Conservation (phyloP, 64 coral and sea anemone species). For the Stichodactyla mertensii region DNA sequence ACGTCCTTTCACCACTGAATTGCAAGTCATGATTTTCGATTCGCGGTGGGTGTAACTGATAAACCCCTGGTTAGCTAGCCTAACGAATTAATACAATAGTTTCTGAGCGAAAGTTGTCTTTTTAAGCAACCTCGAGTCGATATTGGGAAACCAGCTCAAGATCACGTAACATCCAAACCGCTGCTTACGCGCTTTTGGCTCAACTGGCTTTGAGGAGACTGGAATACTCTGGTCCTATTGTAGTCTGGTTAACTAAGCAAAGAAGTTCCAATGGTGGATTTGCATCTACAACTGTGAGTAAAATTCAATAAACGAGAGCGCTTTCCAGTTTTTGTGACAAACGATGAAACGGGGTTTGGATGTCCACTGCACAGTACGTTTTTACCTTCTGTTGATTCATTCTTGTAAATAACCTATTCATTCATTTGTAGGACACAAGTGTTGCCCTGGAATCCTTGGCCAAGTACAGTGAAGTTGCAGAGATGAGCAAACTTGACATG, state of each 20-base stretch:
- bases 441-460: slow-evolving; percentile 86
- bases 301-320: not conserved
- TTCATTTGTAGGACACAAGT: slow-evolving; percentile 59
- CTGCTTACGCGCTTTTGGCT: slow-evolving; percentile 63
- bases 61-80: not conserved
- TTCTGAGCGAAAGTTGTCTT: too few species aligned
- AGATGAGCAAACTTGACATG: slow-evolving; percentile 25
- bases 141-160: slow-evolving; percentile 57
- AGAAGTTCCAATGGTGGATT: slow-evolving; percentile 51
- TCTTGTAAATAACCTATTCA: not conserved
- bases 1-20: too few species aligned
- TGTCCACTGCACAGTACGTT: too few species aligned
- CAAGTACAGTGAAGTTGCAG: slow-evolving; percentile 62
- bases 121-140: slow-evolving; percentile 46
- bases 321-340: too few species aligned
- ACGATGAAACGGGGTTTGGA: too few species aligned
- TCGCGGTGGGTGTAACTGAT: too few species aligned
- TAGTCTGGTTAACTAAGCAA: slow-evolving; percentile 60
- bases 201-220: slow-evolving; percentile 42
- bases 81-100: not conserved
- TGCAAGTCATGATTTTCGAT: too few species aligned
- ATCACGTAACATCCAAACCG: slow-evolving; percentile 61
- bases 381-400: too few species aligned
- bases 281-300: slow-evolving; percentile 29
- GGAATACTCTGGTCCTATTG: slow-evolving; percentile 70